phyloP scores from a whole-genome alignment of 1,140 invertebrate species.

The Batillaria attramentaria region DNA sequence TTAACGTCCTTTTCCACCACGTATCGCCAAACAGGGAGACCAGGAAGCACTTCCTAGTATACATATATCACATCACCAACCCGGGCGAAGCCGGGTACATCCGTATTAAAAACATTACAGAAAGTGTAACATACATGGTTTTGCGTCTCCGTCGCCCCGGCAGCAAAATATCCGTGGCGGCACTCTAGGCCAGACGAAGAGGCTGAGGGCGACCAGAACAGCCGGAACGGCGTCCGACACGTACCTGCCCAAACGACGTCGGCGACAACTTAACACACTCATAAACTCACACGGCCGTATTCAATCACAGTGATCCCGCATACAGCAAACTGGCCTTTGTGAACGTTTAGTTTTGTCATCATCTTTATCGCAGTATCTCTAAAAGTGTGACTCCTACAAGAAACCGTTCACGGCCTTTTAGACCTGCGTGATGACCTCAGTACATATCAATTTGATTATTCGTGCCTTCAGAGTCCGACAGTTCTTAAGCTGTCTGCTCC shows the following conservation, averaged over 20 bases:
- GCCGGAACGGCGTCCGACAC: constrained; percentile 59
- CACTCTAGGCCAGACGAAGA: constrained; percentile 47
- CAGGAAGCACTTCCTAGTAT: no score
- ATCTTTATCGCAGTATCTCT: background rate
- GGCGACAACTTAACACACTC: background rate
- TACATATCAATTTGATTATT: background rate
- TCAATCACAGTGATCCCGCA: no score
- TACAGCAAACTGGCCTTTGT: background rate
- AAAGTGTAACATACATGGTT: background rate
- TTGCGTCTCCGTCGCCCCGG: background rate
- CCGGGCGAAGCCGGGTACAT: no score
- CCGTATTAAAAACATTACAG: no score
- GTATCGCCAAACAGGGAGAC: no score
- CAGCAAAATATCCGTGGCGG: constrained; percentile 31
- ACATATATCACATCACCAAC: no score
- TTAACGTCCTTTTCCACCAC: no score
- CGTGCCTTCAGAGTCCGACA: background rate
- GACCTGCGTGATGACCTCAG: no score
- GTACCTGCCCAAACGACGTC: constrained; percentile 54
- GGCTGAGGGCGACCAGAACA: constrained; percentile 42
- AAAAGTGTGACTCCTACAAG: no score
- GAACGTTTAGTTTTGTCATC: no score
- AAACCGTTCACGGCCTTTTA: no score
- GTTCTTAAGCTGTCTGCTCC: background rate
- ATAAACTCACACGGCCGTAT: background rate